These are phyloP conservation scores for Gryon sp. DNA, from an alignment of 1,140 invertebrate species.

Conservation along the genomic window DNA sequence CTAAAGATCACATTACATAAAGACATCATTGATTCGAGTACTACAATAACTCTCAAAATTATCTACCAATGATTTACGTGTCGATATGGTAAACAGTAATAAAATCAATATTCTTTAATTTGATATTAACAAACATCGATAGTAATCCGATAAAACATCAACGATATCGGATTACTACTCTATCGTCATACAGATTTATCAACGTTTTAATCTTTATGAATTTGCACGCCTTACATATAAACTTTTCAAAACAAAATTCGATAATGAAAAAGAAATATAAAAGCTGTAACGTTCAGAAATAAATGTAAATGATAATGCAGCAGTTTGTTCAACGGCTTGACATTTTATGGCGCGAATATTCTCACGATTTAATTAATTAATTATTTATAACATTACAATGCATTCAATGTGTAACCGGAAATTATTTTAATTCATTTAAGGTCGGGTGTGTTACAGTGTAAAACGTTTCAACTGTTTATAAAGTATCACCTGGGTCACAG, in stretches of 20 bases:
- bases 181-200: no score
- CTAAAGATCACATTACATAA: no score
- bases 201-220: no score
- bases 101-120: conserved; percentile 15
- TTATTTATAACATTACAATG: conserved; percentile 35
- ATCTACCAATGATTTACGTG: conserved; percentile 23
- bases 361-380: conserved; percentile 57
- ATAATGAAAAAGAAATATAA: no score
- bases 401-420: conserved; percentile 36
- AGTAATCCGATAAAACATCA: background rate
- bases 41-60: conserved; percentile 14
- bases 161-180: conserved; percentile 6
- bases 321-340: background rate
- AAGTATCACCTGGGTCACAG: conserved; percentile 43
- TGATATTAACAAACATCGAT: no score
- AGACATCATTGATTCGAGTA: conserved; percentile 8
- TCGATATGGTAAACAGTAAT: conserved; percentile 7
- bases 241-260: no score
- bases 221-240: no score
- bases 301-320: background rate
- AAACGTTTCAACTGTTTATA: conserved; percentile 3
- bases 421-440: conserved; percentile 44
- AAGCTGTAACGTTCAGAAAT: no score
- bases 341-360: conserved; percentile 8
- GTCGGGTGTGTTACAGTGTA: conserved; percentile 5